Evolutionary conservation across 2,113 vertebrate genomes (phyloP).

Genomic region (Myotis davidii): DNA sequence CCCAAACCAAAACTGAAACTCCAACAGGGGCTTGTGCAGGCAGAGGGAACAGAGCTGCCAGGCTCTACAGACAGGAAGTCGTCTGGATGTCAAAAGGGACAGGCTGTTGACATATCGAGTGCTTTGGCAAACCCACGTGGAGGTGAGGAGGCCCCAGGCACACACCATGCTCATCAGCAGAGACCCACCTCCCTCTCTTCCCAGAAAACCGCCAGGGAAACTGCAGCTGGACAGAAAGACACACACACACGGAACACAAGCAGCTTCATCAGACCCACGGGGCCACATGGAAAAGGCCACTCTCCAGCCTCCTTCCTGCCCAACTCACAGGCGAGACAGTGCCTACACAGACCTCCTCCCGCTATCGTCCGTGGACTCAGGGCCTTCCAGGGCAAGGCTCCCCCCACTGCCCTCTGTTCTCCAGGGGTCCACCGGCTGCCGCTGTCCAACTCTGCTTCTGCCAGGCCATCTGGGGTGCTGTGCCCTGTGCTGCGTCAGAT

Average conservation of each 20-base stretch:
- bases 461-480: neutral
- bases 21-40: neutral
- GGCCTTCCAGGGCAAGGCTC: neutral
- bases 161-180: neutral
- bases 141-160: neutral
- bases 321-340: neutral
- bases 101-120: neutral
- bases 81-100: neutral
- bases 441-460: neutral
- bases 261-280: neutral
- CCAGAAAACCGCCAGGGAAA: neutral
- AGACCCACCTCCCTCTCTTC: neutral
- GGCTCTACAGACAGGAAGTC: neutral
- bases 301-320: neutral
- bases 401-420: neutral
- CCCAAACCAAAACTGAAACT: conserved; percentile 11
- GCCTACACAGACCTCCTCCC: neutral
- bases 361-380: neutral
- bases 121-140: neutral
- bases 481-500: neutral
- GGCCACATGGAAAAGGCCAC: neutral
- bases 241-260: neutral
- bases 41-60: neutral
- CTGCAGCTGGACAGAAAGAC: neutral
- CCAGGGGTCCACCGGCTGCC: neutral